Evolutionary conservation across 2,797 vertebrate species (phyloP).

Genomic region (Anguilla pacifica): DNA sequence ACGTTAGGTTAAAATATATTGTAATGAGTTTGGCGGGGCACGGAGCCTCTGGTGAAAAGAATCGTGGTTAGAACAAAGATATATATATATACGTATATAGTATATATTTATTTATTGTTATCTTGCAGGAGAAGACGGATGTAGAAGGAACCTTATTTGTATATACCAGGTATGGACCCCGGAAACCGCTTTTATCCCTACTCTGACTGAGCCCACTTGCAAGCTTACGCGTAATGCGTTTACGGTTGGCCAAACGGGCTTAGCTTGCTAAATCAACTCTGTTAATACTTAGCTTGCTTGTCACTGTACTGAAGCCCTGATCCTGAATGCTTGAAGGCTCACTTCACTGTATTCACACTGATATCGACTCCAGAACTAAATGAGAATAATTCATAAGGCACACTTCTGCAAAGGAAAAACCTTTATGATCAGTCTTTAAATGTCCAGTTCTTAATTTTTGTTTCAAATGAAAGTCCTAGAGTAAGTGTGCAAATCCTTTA

Average conservation of each 20-base stretch:
- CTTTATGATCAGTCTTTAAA: not conserved
- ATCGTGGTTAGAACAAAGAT: not conserved
- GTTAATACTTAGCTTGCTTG: conserved; percentile 19
- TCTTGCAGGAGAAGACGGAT: conserved; percentile 90
- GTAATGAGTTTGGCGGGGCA: not conserved
- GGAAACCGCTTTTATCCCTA: not conserved
- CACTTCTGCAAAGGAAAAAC: not conserved
- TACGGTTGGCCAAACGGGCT: conserved; percentile 1
- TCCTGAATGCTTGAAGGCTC: not conserved
- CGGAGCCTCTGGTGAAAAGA: not conserved
- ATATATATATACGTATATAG: too few species aligned
- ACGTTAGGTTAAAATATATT: not conserved
- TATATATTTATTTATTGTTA: conserved; percentile 47
- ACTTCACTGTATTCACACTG: not conserved
- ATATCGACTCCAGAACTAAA: not conserved
- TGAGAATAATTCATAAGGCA: not conserved
- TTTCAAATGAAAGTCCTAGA: not conserved
- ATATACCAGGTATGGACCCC: conserved; percentile 82
- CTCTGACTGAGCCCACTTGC: not conserved
- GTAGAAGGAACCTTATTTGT: conserved; percentile 96
- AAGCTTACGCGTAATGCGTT: conserved; percentile 16
- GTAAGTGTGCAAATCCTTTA: not conserved
- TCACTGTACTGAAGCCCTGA: not conserved
- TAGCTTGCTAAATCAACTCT: not conserved
- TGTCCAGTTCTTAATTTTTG: not conserved